A percentile compares a stretch with the other conserved stretches of the same genome.
Conservation (phyloP, 2,797 vertebrate genomes). For the Melanotaenia nigrans region DNA sequence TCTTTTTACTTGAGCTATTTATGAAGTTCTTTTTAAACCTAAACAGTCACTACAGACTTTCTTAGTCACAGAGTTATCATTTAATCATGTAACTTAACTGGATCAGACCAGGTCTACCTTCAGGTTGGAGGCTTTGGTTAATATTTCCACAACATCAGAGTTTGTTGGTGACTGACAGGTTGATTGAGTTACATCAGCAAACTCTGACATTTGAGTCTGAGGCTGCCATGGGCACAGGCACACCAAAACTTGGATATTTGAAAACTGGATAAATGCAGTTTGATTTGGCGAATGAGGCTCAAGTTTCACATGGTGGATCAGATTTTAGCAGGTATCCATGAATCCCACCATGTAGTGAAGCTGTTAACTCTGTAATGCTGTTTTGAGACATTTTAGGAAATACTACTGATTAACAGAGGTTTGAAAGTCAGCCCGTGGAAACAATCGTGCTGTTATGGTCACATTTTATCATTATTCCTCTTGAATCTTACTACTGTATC, state of each 20-base stretch:
- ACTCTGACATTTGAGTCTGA: background rate
- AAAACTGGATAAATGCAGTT: background rate
- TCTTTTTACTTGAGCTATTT: background rate
- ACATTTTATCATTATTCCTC: background rate
- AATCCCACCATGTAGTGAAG: background rate
- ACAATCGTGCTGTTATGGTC: background rate
- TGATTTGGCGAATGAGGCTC: conserved; percentile 7
- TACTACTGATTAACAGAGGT: background rate
- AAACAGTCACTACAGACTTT: background rate
- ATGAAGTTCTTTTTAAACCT: too few species aligned
- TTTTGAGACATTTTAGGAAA: conserved; percentile 5
- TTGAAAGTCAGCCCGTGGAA: background rate
- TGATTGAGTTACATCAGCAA: background rate
- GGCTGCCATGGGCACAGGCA: background rate
- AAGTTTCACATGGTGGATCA: conserved; percentile 7
- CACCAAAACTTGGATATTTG: conserved; percentile 1
- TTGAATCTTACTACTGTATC: background rate
- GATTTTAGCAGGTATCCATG: conserved; percentile 10
- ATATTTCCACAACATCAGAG: background rate
- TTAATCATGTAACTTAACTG: background rate
- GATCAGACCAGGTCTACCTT: too few species aligned
- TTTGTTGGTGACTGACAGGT: background rate
- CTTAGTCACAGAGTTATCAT: background rate
- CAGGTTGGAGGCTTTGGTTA: background rate
- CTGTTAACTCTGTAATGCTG: conserved; percentile 10